Base-by-base conservation (phyloP, 2,113 vertebrate species). In the Chunga burmeisteri region DNA sequence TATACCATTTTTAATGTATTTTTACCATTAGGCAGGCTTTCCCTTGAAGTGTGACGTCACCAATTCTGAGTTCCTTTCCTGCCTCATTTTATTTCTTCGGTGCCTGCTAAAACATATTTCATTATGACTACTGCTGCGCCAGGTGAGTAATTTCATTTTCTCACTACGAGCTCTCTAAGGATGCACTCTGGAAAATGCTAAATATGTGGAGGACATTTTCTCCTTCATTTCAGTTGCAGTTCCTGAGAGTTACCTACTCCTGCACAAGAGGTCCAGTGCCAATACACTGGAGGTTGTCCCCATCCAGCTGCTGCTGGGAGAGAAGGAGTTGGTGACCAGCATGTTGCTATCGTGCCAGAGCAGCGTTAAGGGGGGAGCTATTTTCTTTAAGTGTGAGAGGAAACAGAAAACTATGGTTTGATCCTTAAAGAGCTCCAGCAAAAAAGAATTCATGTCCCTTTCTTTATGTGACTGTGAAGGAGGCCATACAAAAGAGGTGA, bases 11-110 rank as follows among this genome's bases (percentile, higher is more conserved):
- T 85, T 25, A 63, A 88, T 2, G 4, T 56, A 74, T 84, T 88
- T 77, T 87, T 65, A 93, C 25, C 22, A 63, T 86, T 70, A 73
- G 13, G 17, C 53, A 97, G 79, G 52, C 59, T 62, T 81, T 86
- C 46, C 44, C 94, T 90, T 97, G 83, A 96, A 95, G 88, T 85
- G 49, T 61, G 74, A 62, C 94, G 53, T 66, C 70, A 90, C 44
- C 63, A 53, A 3, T 59, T 77, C 38, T 72, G 44, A 59, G 56
- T 59, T 86, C 79, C 2, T 5, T 78, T 81, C 16, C 16, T 1
- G 1, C 11, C 8, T 63, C 17, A 12, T 83, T 94, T 89, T 91
- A 65, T 87, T 84, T 36, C 46, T 90, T 78, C 36, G 18, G 14
- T 86, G 47, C 16, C 30, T 84, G 22, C 36, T 90, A 58, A 90